These are phyloP conservation scores for Heliconius himera DNA, from an alignment of 1,140 invertebrate species.

Conservation along the genomic window DNA sequence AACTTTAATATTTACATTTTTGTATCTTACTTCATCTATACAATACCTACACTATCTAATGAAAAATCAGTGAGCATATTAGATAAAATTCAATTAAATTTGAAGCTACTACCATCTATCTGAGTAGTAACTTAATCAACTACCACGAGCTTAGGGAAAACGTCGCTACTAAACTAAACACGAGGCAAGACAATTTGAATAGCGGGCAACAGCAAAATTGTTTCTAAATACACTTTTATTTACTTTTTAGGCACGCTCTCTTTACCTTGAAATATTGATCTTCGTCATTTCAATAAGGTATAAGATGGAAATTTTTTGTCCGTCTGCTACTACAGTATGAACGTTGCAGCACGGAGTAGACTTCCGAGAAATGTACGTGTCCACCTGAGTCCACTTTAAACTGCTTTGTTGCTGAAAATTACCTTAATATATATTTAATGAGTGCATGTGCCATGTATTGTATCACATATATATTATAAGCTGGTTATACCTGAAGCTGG, in stretches of 20 bases:
- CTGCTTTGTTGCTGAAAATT: constrained; percentile 13
- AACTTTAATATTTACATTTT: no score
- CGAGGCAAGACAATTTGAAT: constrained; percentile 3
- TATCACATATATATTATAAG: neutral
- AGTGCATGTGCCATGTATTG: neutral
- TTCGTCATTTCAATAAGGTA: constrained; percentile 18
- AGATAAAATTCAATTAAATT: no score
- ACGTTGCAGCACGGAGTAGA: constrained; percentile 19
- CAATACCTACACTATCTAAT: no score
- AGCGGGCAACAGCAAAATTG: neutral
- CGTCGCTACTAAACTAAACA: neutral
- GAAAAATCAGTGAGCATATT: no score
- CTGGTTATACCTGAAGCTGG: no score
- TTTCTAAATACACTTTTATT: constrained; percentile 20
- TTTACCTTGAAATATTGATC: constrained; percentile 17
- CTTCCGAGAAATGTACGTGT: constrained; percentile 19
- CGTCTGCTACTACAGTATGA: constrained; percentile 15
- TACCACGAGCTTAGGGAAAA: neutral
- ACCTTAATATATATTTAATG: constrained; percentile 15
- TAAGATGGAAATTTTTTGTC: constrained; percentile 24
- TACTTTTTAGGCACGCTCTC: constrained; percentile 16
- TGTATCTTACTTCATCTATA: no score
- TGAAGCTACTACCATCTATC: no score
- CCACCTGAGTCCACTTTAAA: constrained; percentile 8
- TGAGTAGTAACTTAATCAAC: no score